Evolutionary conservation across 2,113 vertebrate species (phyloP).

Genomic region (Bos indicus): DNA sequence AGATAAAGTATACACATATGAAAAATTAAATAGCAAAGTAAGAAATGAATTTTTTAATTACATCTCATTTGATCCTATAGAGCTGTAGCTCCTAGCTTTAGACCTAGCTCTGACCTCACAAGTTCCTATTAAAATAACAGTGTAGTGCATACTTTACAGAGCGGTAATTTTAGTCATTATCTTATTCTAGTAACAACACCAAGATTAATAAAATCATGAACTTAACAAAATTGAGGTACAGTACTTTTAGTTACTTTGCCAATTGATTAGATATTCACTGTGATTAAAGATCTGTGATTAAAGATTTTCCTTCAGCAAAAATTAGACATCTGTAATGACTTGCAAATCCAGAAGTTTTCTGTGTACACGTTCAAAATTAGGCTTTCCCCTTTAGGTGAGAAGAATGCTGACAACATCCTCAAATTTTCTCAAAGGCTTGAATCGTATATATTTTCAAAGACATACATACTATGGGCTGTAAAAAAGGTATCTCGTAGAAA

Average conservation of each 20-base stretch:
- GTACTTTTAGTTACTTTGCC: neutral
- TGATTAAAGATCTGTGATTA: neutral
- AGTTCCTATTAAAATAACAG: neutral
- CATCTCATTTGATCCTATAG: slow-evolving; percentile 4
- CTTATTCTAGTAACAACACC: neutral
- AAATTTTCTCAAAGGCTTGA: neutral
- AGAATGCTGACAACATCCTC: neutral
- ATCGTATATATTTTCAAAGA: neutral
- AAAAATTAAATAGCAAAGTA: slow-evolving; percentile 38
- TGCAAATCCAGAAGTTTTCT: neutral
- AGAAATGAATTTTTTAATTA: slow-evolving; percentile 51
- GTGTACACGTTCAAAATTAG: neutral
- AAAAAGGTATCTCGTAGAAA: neutral
- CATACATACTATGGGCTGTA: neutral
- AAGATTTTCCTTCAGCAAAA: neutral
- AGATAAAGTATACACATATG: slow-evolving; percentile 1
- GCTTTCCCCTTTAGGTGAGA: neutral
- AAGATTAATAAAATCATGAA: neutral
- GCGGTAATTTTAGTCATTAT: neutral
- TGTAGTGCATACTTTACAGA: neutral
- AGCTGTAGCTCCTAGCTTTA: slow-evolving; percentile 3
- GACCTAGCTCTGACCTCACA: neutral
- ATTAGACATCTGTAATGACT: neutral
- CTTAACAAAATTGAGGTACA: neutral
- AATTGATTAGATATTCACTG: neutral